Base-by-base conservation (phyloP, 2,888 invertebrate genomes). In the Diogma glabrata region DNA sequence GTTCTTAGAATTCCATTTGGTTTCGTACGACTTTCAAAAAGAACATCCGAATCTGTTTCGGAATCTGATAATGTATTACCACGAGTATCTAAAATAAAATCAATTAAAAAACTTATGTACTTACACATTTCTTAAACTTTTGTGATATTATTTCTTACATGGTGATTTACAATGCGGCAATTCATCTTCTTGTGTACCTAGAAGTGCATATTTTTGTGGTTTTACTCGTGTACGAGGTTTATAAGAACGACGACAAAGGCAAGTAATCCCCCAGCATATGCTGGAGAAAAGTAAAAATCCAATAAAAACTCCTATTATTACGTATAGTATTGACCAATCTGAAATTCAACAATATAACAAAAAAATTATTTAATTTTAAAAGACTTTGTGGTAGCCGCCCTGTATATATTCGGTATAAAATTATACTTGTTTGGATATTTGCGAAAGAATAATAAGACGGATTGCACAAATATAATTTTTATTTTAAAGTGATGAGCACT, bases 301-400 rank as follows among this genome's bases (percentile, higher is more conserved):
- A 40, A 77, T 69, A 59, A 82, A 71, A 49, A 82, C 73, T 51
- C 82, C 84, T 60, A 94, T 82, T 58, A 87, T 84, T 36, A 92
- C 90, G 71, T 94, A 93, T 51, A 95, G 76, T 59, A 94, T 86
- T 59, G 93, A 93, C 95, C 95, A 95, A 65, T 88, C 89, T 89
- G 70, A 7, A 62, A 68, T 46, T 36, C 16, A 45, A 43, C 23
- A 20, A 20, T 12, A 3, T 23, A n/a, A 23, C 5, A 14, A 45
- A 23, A 45, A 45, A n/a, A 51, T 28, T 3, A 28, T 45, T n/a
- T n/a, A n/a, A n/a, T n/a, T n/a, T n/a, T n/a, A n/a, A n/a, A n/a
- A n/a, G n/a, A n/a, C n/a, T n/a, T n/a, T n/a, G n/a, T n/a, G n/a
- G n/a, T n/a, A n/a, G n/a, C n/a, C n/a, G n/a, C n/a, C n/a, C n/a